These are phyloP conservation scores for Operophtera brumata DNA, from an alignment of 2,888 invertebrate genomes.

Conservation along the genomic window DNA sequence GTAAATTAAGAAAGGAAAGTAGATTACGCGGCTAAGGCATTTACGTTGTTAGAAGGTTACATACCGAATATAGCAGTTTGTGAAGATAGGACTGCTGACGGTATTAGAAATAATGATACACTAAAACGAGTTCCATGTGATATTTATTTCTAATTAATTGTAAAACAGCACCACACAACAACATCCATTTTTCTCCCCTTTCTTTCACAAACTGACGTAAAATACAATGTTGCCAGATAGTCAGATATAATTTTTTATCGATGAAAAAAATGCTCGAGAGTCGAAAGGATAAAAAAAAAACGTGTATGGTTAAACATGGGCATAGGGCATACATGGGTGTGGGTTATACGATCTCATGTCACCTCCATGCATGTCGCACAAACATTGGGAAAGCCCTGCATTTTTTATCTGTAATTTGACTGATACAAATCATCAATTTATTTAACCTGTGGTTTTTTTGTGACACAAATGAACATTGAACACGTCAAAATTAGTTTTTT, in stretches of 20 bases:
- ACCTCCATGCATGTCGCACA: too few relatives aligned
- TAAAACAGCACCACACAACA: conserved; percentile 26
- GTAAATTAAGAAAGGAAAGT: conserved; percentile 41
- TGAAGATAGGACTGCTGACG: not conserved
- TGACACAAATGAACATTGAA: conserved; percentile 79
- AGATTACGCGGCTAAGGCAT: conserved; percentile 59
- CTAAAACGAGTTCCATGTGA: conserved; percentile 5
- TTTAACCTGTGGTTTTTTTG: conserved; percentile 21
- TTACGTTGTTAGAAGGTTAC: not conserved
- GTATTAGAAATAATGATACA: not conserved
- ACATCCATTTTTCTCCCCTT: conserved; percentile 48
- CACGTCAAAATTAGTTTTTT: conserved; percentile 78
- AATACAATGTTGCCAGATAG: not conserved
- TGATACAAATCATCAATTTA: not conserved
- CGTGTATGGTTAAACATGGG: too few relatives aligned
- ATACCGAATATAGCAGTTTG: conserved; percentile 20
- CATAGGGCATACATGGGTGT: too few relatives aligned
- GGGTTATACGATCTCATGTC: too few relatives aligned
- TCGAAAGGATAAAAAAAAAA: too few relatives aligned
- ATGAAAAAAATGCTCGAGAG: too few relatives aligned
- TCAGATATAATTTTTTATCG: too few relatives aligned
- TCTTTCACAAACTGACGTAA: conserved; percentile 16
- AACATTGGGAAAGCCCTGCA: too few relatives aligned
- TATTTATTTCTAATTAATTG: conserved; percentile 1
- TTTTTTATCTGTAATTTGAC: not conserved